Percentiles rank a stretch among this genome's conserved stretches.
phyloP scores from a whole-genome alignment of 2,113 vertebrate genomes.

The Spea bombifrons region DNA sequence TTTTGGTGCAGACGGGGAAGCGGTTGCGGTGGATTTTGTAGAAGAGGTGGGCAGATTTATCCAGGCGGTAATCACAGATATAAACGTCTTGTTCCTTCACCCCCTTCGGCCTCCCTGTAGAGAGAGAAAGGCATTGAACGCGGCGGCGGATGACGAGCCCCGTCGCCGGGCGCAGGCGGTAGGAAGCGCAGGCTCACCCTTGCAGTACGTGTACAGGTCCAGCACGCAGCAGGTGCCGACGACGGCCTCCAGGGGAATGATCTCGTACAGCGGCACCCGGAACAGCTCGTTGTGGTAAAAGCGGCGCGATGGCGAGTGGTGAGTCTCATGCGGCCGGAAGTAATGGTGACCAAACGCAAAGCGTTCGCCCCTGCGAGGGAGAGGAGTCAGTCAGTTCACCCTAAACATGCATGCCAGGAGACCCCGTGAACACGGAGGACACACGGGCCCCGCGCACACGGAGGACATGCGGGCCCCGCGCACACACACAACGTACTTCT shows the following conservation, averaged over 20 bases:
- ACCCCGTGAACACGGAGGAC: background rate
- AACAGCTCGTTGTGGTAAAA: constrained; percentile 98
- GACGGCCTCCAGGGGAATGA: constrained; percentile 94
- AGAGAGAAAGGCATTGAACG: background rate
- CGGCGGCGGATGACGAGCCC: background rate
- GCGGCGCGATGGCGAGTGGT: constrained; percentile 91
- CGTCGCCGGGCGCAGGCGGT: background rate
- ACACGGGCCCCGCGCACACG: background rate
- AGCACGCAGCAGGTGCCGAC: constrained; percentile 93
- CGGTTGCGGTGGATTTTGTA: constrained; percentile 99
- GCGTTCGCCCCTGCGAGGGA: constrained; percentile 79
- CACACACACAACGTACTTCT: constrained; percentile 78
- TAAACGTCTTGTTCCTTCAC: constrained; percentile 96
- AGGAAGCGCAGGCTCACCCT: constrained; percentile 68
- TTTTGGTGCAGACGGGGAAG: constrained; percentile 94
- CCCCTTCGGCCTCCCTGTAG: constrained; percentile 86
- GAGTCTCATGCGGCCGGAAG: constrained; percentile 96
- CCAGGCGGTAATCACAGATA: constrained; percentile 96
- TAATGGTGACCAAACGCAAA: constrained; percentile 98
- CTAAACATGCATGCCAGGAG: background rate
- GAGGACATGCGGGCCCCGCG: background rate
- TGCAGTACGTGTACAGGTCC: constrained; percentile 97
- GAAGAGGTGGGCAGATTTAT: constrained; percentile 96
- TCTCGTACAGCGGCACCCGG: constrained; percentile 93
- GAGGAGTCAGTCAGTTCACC: background rate